Conservation (phyloP, 1,140 invertebrate genomes). For the Achroia grisella region DNA sequence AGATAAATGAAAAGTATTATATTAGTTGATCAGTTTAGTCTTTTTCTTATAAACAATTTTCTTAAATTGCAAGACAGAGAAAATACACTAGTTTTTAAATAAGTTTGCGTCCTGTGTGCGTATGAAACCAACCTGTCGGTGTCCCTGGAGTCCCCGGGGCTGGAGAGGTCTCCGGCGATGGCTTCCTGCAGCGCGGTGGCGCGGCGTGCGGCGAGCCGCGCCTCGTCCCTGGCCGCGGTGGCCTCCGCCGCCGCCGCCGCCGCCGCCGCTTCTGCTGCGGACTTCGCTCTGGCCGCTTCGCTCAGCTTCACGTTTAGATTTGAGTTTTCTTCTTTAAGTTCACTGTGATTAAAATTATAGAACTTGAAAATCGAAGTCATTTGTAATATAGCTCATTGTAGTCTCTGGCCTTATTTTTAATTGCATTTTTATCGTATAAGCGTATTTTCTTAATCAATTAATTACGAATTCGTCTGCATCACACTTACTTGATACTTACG, state of each 20-base stretch:
- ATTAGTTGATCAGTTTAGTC: too few species aligned
- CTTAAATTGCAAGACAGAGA: too few species aligned
- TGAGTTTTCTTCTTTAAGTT: conserved; percentile 60
- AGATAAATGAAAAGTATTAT: too few species aligned
- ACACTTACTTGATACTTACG: too few species aligned
- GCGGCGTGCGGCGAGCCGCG: conserved; percentile 49
- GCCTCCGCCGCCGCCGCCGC: conserved; percentile 47
- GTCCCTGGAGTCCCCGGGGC: conserved; percentile 49
- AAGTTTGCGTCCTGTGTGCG: too few species aligned
- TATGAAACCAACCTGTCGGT: conserved; percentile 53
- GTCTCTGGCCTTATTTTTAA: too few species aligned
- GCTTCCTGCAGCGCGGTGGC: conserved; percentile 62
- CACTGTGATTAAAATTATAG: conserved; percentile 26
- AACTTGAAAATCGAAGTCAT: neutral
- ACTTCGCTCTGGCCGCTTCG: conserved; percentile 38
- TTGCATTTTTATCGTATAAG: too few species aligned
- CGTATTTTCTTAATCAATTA: too few species aligned
- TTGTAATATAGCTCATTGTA: too few species aligned
- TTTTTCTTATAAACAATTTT: too few species aligned
- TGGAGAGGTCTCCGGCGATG: conserved; percentile 61
- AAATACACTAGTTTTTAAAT: too few species aligned
- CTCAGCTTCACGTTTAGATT: conserved; percentile 37
- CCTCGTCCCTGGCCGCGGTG: conserved; percentile 48
- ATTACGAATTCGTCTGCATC: too few species aligned
- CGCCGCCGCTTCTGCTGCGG: conserved; percentile 47